These are phyloP conservation scores for Crossocerus cetratus DNA, from an alignment of 2,888 invertebrate species.

Conservation along the genomic window DNA sequence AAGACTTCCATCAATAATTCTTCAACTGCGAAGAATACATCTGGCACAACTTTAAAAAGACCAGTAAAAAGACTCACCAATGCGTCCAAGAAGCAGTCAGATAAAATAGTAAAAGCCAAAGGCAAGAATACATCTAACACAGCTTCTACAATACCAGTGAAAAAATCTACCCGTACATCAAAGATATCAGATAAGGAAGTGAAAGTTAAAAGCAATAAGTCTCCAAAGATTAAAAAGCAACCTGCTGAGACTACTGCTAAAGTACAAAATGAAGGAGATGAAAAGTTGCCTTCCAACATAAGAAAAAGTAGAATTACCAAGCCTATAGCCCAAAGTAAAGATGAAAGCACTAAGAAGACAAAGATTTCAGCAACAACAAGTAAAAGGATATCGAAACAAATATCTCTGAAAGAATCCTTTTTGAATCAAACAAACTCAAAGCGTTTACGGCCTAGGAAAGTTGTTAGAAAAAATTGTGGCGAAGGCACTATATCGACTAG, in stretches of 20 bases:
- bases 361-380: not conserved
- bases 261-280: not conserved
- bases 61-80: not conserved
- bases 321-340: not conserved
- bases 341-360: conserved; percentile 4
- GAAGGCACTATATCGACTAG: conserved; percentile 26
- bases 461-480: conserved; percentile 31
- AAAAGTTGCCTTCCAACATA: not conserved
- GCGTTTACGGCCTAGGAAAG: conserved; percentile 34
- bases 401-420: conserved; percentile 56
- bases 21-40: not conserved
- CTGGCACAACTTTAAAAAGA: not conserved
- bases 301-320: not conserved
- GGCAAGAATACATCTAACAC: not conserved
- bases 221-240: not conserved
- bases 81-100: not conserved
- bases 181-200: not conserved
- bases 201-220: not conserved
- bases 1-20: too few species aligned
- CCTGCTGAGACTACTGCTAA: not conserved
- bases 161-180: not conserved
- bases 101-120: not conserved
- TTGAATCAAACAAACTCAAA: conserved; percentile 37
- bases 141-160: not conserved
- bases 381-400: conserved; percentile 26